Evolutionary conservation across 2,888 invertebrate species (phyloP).

Genomic region (Macrophya annulata): DNA sequence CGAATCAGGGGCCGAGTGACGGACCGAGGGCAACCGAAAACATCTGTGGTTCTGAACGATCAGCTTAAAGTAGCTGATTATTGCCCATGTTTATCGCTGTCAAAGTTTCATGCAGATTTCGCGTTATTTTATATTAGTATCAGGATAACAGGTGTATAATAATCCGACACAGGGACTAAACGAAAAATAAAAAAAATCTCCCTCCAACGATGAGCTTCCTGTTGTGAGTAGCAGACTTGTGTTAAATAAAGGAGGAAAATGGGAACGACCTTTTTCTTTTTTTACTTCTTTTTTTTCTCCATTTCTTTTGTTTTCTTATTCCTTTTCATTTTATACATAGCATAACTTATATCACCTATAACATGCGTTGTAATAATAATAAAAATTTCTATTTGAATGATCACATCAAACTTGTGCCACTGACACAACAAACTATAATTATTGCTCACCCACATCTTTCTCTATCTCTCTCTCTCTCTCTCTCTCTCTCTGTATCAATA

Average conservation of each 20-base stretch:
- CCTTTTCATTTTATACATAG: neutral
- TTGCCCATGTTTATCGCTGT: conserved; percentile 53
- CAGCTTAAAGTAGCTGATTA: conserved; percentile 21
- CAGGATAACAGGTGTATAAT: neutral
- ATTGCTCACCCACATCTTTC: neutral
- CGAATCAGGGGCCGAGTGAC: conserved; percentile 37
- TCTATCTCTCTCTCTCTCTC: no score
- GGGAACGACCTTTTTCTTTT: conserved; percentile 58
- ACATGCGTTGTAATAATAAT: neutral
- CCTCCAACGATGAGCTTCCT: conserved; percentile 77
- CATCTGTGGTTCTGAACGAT: conserved; percentile 36
- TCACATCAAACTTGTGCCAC: neutral
- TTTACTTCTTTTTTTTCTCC: conserved; percentile 17
- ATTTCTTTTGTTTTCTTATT: neutral
- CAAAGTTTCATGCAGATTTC: conserved; percentile 43
- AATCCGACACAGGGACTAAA: neutral
- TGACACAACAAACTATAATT: neutral
- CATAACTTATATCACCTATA: neutral
- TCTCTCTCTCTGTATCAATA: neutral
- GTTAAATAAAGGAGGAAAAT: conserved; percentile 7
- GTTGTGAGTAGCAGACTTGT: conserved; percentile 72
- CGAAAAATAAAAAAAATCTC: neutral
- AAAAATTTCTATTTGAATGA: neutral
- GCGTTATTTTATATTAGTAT: neutral
- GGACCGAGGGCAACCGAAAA: conserved; percentile 39